A percentile compares a stretch with the other conserved stretches of the same genome.
These are phyloP conservation scores for Drosophila ercepeae DNA, from an alignment of 1,140 invertebrate genomes.

Conservation along the genomic window DNA sequence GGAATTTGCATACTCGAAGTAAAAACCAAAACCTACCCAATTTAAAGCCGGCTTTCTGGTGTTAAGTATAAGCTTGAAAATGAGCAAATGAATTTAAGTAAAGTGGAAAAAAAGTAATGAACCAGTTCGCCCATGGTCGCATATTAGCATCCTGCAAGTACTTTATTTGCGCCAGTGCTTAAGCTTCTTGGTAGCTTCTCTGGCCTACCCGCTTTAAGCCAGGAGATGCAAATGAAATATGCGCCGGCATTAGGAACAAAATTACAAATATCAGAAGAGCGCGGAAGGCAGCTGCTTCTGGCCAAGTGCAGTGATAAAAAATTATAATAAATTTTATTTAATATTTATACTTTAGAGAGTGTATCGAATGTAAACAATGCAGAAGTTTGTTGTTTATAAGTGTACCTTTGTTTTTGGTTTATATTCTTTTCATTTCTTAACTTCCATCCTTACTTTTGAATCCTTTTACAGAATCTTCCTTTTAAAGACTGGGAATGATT, in stretches of 20 bases:
- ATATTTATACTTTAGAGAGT: background rate
- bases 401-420: too few relatives aligned
- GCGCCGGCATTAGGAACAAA: slow-evolving; percentile 63
- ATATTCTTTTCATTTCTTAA: too few relatives aligned
- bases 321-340: background rate
- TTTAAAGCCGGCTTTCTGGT: slow-evolving; percentile 24
- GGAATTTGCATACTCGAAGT: slow-evolving; percentile 39
- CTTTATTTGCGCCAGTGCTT: slow-evolving; percentile 34
- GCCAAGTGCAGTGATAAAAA: slow-evolving; percentile 14
- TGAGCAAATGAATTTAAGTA: slow-evolving; percentile 16
- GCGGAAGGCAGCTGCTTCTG: slow-evolving; percentile 34
- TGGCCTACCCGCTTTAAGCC: slow-evolving; percentile 1
- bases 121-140: slow-evolving; percentile 42
- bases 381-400: too few relatives aligned
- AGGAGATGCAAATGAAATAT: slow-evolving; percentile 68
- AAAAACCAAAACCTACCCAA: slow-evolving; percentile 22
- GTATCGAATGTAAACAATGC: too few relatives aligned
- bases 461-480: too few relatives aligned
- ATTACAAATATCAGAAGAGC: slow-evolving; percentile 64
- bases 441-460: too few relatives aligned
- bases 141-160: slow-evolving; percentile 43
- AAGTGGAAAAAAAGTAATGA: slow-evolving; percentile 18
- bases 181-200: slow-evolving; percentile 32
- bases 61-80: slow-evolving; percentile 34
- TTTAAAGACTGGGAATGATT: too few relatives aligned